phyloP scores from a whole-genome alignment of 2,113 vertebrate species.

The Cacatua alba region DNA sequence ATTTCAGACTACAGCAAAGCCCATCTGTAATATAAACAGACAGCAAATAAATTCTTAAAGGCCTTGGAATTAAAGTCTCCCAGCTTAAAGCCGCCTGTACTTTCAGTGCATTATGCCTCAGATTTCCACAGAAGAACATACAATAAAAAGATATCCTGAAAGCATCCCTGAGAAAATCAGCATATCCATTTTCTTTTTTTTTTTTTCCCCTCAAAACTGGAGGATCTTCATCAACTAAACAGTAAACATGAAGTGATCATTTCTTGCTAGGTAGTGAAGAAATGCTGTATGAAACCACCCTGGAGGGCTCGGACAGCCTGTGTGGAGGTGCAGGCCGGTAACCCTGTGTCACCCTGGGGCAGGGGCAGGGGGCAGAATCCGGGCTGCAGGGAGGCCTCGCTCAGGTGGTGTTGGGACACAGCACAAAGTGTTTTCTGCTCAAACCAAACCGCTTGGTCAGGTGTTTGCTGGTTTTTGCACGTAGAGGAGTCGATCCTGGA shows the following conservation, averaged over 20 bases:
- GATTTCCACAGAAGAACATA: neutral
- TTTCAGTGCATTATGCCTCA: neutral
- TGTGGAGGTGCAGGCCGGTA: neutral
- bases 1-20: neutral
- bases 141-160: neutral
- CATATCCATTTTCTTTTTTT: neutral
- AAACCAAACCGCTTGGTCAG: fast-evolving
- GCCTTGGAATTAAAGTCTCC: neutral
- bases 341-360: neutral
- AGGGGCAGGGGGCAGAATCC: fast-evolving
- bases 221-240: neutral
- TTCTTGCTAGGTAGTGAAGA: neutral
- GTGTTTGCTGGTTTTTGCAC: fast-evolving
- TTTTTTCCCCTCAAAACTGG: neutral
- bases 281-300: neutral
- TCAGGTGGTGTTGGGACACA: fast-evolving
- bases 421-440: neutral
- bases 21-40: neutral
- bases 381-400: fast-evolving
- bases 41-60: neutral
- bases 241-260: fast-evolving
- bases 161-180: neutral
- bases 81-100: neutral
- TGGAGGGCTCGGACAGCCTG: neutral
- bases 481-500: fast-evolving